These are phyloP conservation scores for Nemoura dubitans DNA, from an alignment of 2,888 invertebrate genomes.

Conservation along the genomic window DNA sequence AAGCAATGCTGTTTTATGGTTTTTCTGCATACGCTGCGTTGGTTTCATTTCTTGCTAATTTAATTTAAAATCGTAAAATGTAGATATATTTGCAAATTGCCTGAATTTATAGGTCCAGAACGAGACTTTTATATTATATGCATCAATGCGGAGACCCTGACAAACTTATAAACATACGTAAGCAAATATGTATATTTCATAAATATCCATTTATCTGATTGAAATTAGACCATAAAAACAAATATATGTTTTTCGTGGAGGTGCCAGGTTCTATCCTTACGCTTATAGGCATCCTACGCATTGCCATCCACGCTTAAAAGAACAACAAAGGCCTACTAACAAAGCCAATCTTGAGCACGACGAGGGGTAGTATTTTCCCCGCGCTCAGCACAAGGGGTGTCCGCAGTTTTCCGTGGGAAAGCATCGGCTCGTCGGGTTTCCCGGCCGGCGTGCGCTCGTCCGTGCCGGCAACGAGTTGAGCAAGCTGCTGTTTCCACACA, in stretches of 20 bases:
- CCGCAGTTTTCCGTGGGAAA: not conserved
- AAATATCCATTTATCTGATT: too few species aligned
- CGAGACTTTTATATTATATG: too few species aligned
- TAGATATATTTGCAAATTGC: too few species aligned
- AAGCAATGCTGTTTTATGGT: too few species aligned
- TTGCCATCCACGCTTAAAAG: not conserved
- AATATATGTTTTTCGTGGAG: not conserved
- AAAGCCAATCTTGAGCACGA: not conserved
- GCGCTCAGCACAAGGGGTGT: conserved; percentile 4
- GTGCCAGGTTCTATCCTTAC: not conserved
- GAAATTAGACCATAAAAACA: not conserved
- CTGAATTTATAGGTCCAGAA: too few species aligned
- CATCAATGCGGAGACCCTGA: too few species aligned
- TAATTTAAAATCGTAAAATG: too few species aligned
- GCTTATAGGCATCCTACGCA: too few species aligned
- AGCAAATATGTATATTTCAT: too few species aligned
- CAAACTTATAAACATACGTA: too few species aligned
- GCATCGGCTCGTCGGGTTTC: not conserved
- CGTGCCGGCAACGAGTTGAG: not conserved
- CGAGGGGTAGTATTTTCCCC: not conserved
- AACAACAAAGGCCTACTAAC: not conserved
- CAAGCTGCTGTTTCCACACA: not conserved
- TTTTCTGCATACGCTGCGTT: too few species aligned
- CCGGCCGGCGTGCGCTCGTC: not conserved
- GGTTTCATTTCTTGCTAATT: too few species aligned